A percentile compares a stretch with the other conserved stretches of the same genome.
These are phyloP conservation scores for Neocrepidodera transversa DNA, from an alignment of 2,888 invertebrate species.

Conservation along the genomic window DNA sequence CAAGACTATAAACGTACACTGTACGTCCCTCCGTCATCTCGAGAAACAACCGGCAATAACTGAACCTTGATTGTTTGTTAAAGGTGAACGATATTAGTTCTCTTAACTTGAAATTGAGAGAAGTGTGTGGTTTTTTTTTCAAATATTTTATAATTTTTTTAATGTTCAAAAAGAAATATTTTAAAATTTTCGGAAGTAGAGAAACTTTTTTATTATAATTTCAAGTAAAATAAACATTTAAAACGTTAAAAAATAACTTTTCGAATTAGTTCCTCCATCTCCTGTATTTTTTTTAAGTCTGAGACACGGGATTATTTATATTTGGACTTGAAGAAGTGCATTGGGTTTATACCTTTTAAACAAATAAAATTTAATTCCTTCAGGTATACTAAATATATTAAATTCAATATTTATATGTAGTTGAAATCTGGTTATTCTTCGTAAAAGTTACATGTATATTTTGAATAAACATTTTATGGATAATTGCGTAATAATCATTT, in stretches of 20 bases:
- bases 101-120: conserved; percentile 1
- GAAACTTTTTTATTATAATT: too few species aligned
- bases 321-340: not conserved
- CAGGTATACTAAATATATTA: too few species aligned
- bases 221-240: too few species aligned
- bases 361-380: too few species aligned
- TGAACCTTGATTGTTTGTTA: conserved; percentile 14
- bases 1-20: not conserved
- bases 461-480: too few species aligned
- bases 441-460: too few species aligned
- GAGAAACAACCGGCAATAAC: conserved; percentile 4
- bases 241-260: conserved; percentile 11
- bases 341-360: conserved; percentile 7
- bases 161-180: too few species aligned
- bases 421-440: too few species aligned
- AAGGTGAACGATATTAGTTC: conserved; percentile 16
- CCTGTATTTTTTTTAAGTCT: conserved; percentile 3
- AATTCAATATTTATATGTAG: too few species aligned
- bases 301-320: conserved; percentile 13
- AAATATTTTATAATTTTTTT: not conserved
- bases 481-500: too few species aligned
- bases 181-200: too few species aligned
- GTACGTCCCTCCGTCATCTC: not conserved
- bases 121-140: conserved; percentile 3
- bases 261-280: not conserved